Evolutionary conservation across 2,797 vertebrate species (phyloP).

Genomic region (Ctenosaura bakeri): DNA sequence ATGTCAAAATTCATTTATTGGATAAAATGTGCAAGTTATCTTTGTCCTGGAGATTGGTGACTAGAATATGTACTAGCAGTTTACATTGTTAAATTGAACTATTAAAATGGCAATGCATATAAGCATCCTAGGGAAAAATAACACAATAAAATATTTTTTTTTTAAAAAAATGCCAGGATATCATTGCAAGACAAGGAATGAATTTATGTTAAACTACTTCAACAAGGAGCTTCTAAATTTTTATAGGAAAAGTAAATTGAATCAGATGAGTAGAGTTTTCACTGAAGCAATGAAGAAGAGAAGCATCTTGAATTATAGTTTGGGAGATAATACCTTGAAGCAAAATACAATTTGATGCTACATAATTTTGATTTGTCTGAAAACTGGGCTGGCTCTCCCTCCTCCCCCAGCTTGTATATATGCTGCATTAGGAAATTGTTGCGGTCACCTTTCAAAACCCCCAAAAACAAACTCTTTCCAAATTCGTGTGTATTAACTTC

Average conservation of each 20-base stretch:
- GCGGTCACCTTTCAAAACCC: too few relatives aligned
- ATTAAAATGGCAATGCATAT: constrained; percentile 3
- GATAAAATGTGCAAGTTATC: constrained; percentile 8
- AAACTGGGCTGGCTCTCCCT: background rate
- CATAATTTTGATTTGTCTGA: background rate
- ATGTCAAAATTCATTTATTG: constrained; percentile 19
- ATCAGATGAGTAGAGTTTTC: constrained; percentile 9
- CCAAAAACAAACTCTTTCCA: background rate
- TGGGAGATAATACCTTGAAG: constrained; percentile 8
- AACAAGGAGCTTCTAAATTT: constrained; percentile 9
- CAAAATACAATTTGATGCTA: background rate
- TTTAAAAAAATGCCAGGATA: background rate
- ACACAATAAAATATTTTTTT: background rate
- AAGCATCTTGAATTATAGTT: constrained; percentile 21
- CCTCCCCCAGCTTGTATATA: background rate
- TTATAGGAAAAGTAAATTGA: background rate
- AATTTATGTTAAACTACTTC: background rate
- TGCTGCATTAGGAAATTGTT: background rate
- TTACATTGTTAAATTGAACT: background rate
- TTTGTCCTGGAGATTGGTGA: background rate
- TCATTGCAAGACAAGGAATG: background rate
- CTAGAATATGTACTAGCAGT: background rate
- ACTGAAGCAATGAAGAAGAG: background rate
- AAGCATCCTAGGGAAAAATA: background rate
- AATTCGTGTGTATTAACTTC: background rate